phyloP scores from a whole-genome alignment of 2,888 invertebrate species.

The Chrysotoxum bicinctum region DNA sequence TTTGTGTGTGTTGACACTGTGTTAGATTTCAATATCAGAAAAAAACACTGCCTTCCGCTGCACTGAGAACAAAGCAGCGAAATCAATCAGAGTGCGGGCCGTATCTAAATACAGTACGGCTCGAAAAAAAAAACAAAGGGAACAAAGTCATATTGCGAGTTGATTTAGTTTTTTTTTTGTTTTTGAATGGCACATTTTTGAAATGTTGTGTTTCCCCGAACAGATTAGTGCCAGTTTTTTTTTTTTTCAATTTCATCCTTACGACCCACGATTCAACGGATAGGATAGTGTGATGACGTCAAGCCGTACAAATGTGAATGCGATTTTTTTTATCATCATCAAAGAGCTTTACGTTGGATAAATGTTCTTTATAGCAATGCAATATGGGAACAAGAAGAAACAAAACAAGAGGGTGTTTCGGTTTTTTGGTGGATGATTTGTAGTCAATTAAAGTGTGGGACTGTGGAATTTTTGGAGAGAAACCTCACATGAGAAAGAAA shows the following conservation, averaged over 20 bases:
- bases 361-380: too few species aligned
- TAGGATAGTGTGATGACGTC: too few species aligned
- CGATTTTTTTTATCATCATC: too few species aligned
- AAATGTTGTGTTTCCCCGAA: neutral
- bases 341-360: too few species aligned
- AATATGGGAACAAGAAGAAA: too few species aligned
- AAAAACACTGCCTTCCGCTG: neutral
- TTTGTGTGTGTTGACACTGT: neutral
- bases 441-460: too few species aligned
- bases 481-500: too few species aligned
- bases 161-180: neutral
- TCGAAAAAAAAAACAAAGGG: neutral
- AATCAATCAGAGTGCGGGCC: slow-evolving; percentile 62
- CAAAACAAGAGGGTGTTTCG: too few species aligned
- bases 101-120: neutral
- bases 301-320: too few species aligned
- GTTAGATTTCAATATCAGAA: neutral
- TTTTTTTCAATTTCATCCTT: neutral
- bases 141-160: neutral
- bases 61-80: slow-evolving; percentile 33
- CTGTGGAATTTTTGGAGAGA: too few species aligned
- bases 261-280: too few species aligned
- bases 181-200: neutral
- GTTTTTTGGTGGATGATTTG: too few species aligned
- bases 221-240: neutral